Base-by-base conservation (phyloP, 1,140 invertebrate genomes). In the Ditylenchus dipsaci region DNA sequence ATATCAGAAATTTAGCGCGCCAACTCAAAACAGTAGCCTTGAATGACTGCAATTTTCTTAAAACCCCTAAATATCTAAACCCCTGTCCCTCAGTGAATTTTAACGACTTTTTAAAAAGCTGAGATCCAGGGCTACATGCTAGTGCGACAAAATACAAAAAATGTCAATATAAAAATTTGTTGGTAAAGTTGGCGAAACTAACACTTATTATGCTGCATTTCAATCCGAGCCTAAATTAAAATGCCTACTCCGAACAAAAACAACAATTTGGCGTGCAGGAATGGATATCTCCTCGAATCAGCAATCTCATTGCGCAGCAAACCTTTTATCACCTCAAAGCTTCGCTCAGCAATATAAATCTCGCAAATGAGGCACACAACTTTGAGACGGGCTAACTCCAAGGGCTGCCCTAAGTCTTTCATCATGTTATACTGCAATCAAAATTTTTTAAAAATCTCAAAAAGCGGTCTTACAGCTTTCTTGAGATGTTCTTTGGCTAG, bases 351-450 rank as follows among this genome's bases (percentile, higher is more conserved):
- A 15, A 75, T n/a, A 13, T 69, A 73, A 1, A 75, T 67, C 29
- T 75, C 73, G 30, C 59, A 68, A 42, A 75, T 59, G 26, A 75
- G 27, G 45, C 68, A 49, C 33, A 76, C 66, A 1, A 57, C 60
- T 42, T 75, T 67, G 21, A 75, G 61, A 15, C 72, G 72, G n/a
- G 30, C 26, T 38, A 67, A 38, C n/a, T 67, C 57, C 9, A 73
- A 33, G 17, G 61, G 27, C 17, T 69, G 30, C 1, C 70, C 76
- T 13, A 77, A 45, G 29, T 75, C 53, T 15, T 74, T 64, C 69
- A 77, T 65, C 42, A 74, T 53, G 8, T 76, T 72, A 38, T 79
- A 67, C 72, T 74, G 38, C 27, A 71, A 65, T 5, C 33, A 38
- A 38, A 38, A 29, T 27, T 29, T 8, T 29, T n/a, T 29, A 19